Evolutionary conservation across 2,888 invertebrate species (phyloP).

Genomic region (Plebejus argus): DNA sequence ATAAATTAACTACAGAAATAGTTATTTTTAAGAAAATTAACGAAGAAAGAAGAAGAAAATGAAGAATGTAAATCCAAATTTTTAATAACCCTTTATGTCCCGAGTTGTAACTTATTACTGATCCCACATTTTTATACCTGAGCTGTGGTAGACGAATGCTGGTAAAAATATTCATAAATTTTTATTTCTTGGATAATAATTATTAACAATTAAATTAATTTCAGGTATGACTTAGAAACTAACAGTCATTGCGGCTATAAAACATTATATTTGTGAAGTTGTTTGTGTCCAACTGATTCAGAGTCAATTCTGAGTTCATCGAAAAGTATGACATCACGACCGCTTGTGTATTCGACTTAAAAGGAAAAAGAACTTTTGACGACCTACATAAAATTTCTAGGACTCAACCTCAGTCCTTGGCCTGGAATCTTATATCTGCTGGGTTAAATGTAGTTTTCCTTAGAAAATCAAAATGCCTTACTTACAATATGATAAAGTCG

Average conservation of each 20-base stretch:
- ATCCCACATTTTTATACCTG: no score
- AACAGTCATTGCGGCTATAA: constrained; percentile 2
- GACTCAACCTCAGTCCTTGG: constrained; percentile 31
- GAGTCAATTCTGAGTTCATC: constrained; percentile 33
- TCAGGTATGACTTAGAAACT: neutral
- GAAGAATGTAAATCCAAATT: neutral
- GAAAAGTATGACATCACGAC: constrained; percentile 31
- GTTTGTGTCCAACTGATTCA: constrained; percentile 48
- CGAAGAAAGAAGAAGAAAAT: neutral
- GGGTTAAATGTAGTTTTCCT: constrained; percentile 20
- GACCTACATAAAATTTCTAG: constrained; percentile 33
- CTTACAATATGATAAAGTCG: neutral
- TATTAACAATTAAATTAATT: neutral
- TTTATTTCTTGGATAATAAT: neutral
- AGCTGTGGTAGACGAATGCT: no score
- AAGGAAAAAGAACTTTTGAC: constrained; percentile 33
- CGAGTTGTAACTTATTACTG: no score
- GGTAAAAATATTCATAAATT: no score
- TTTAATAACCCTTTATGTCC: neutral
- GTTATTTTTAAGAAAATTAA: neutral
- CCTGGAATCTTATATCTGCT: constrained; percentile 23
- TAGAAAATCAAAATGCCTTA: neutral
- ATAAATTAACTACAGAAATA: neutral
- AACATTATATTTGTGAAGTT: constrained; percentile 34
- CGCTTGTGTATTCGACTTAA: constrained; percentile 19